Evolutionary conservation across 2,113 vertebrate genomes (phyloP).

Genomic region (Micromys minutus): DNA sequence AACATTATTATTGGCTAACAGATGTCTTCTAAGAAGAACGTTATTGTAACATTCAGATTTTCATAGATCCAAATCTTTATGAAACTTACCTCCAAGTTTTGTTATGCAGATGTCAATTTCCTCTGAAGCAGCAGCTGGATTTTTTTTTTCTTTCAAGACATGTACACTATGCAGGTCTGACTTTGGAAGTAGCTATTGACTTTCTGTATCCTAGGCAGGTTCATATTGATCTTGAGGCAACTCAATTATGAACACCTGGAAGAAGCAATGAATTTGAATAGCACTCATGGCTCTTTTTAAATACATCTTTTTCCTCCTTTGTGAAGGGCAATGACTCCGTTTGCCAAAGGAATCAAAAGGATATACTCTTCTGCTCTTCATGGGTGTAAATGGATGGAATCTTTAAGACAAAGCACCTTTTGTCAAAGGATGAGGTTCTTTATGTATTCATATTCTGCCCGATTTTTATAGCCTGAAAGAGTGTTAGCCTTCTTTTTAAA

Average conservation of each 20-base stretch:
- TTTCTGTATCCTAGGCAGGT: constrained; percentile 76
- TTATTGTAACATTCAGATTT: background rate
- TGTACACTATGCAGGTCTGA: constrained; percentile 56
- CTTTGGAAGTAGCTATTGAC: constrained; percentile 78
- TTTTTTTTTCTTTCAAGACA: constrained; percentile 50
- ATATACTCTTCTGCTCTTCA: constrained; percentile 40
- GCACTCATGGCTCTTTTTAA: constrained; percentile 71
- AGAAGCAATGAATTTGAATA: constrained; percentile 82
- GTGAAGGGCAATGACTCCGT: constrained; percentile 69
- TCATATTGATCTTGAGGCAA: constrained; percentile 79
- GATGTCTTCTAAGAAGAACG: background rate
- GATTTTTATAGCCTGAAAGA: constrained; percentile 39
- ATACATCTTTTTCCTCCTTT: constrained; percentile 57
- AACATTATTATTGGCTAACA: background rate
- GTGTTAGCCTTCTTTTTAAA: background rate
- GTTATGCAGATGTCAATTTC: constrained; percentile 47
- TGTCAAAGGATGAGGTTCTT: constrained; percentile 36
- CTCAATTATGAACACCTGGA: constrained; percentile 77
- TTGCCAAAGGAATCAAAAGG: constrained; percentile 64
- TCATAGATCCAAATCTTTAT: background rate
- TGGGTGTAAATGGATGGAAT: constrained; percentile 46
- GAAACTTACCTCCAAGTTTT: constrained; percentile 38
- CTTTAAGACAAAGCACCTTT: constrained; percentile 52
- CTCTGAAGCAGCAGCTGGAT: constrained; percentile 49
- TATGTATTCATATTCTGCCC: constrained; percentile 21